A percentile compares a stretch with the other conserved stretches of the same genome.
These are phyloP conservation scores for Drosophila imparisetae DNA, from an alignment of 2,888 invertebrate genomes.

Conservation along the genomic window DNA sequence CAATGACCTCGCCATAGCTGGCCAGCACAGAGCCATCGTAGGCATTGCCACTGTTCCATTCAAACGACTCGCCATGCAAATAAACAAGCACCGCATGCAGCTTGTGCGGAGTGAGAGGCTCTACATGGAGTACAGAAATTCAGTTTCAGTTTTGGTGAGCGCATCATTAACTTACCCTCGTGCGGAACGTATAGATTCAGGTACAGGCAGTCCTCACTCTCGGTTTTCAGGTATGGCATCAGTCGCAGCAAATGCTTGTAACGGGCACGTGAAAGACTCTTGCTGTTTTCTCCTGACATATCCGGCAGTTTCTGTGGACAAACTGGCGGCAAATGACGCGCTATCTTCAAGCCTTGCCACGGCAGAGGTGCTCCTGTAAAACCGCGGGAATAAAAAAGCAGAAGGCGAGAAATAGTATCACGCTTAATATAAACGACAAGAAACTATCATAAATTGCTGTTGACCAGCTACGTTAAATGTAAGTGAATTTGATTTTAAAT, in stretches of 20 bases:
- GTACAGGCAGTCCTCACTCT: constrained; percentile 95
- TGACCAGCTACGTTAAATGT: neutral
- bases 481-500: neutral
- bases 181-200: constrained; percentile 96
- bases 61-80: constrained; percentile 97
- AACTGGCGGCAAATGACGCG: constrained; percentile 90
- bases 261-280: constrained; percentile 88
- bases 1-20: constrained; percentile 94
- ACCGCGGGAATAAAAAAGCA: neutral
- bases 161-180: constrained; percentile 87
- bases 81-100: constrained; percentile 94
- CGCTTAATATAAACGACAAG: constrained; percentile 39
- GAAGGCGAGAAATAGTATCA: constrained; percentile 11
- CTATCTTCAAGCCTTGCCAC: constrained; percentile 90
- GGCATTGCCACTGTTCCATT: constrained; percentile 98
- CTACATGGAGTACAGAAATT: constrained; percentile 32
- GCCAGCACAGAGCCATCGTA: constrained; percentile 98
- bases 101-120: constrained; percentile 84
- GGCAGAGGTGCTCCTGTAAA: constrained; percentile 89
- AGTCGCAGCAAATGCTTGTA: constrained; percentile 90
- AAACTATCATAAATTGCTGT: constrained; percentile 32
- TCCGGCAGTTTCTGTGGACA: constrained; percentile 93
- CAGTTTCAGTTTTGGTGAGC: neutral
- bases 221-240: constrained; percentile 88
- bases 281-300: constrained; percentile 86